Percentiles rank a stretch among this genome's conserved stretches.
These are phyloP conservation scores for Pogonomyrmex californicus DNA, from an alignment of 1,140 invertebrate genomes.

Conservation along the genomic window DNA sequence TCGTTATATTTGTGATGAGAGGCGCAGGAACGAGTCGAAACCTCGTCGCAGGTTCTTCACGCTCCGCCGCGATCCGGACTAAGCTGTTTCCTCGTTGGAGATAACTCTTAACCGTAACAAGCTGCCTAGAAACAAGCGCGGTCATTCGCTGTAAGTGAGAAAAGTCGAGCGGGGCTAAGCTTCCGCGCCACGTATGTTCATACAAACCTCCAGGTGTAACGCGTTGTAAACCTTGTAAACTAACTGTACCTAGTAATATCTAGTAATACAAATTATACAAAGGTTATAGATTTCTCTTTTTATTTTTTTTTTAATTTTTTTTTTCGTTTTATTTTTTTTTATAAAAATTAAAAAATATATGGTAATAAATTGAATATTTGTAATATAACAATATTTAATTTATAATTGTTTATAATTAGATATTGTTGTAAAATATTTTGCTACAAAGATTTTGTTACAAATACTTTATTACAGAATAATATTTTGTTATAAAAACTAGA, in stretches of 20 bases:
- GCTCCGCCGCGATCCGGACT: constrained; percentile 16
- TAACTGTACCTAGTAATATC: not conserved
- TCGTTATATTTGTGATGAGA: constrained; percentile 11
- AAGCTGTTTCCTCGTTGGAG: constrained; percentile 43
- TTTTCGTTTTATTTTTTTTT: not conserved
- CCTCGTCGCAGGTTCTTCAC: constrained; percentile 43
- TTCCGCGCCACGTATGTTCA: not conserved
- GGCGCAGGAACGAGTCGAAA: not conserved
- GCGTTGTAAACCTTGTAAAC: constrained; percentile 22
- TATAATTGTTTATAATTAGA: not conserved
- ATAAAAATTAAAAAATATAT: not conserved
- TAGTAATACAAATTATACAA: not conserved
- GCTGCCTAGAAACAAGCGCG: constrained; percentile 51
- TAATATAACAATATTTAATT: not conserved
- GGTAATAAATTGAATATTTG: not conserved
- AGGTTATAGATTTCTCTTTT: not conserved
- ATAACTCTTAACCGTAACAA: constrained; percentile 56
- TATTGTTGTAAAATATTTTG: not conserved
- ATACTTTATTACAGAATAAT: too few relatives aligned
- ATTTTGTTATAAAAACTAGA: too few relatives aligned
- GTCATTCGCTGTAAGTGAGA: constrained; percentile 60
- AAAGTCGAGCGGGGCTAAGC: constrained; percentile 45
- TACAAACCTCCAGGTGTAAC: constrained; percentile 25
- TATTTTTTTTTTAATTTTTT: not conserved
- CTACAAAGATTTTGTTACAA: not conserved